phyloP scores from a whole-genome alignment of 2,888 invertebrate genomes.

The Plebejus melissa region DNA sequence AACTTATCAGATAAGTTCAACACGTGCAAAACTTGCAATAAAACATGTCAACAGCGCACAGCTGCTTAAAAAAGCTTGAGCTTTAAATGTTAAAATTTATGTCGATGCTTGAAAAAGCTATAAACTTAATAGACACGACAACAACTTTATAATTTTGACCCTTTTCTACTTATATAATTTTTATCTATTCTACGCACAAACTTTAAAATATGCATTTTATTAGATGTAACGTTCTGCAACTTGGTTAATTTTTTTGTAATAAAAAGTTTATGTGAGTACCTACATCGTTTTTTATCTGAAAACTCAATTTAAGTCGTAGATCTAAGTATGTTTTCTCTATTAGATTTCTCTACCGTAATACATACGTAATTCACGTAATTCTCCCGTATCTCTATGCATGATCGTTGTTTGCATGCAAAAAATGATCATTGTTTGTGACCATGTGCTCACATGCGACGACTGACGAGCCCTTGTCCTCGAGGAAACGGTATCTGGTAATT shows the following conservation, averaged over 20 bases:
- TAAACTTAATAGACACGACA: neutral
- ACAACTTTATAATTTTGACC: conserved; percentile 24
- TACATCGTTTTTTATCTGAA: too few species aligned
- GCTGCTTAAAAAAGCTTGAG: conserved; percentile 20
- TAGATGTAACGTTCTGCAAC: too few species aligned
- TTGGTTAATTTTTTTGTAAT: too few species aligned
- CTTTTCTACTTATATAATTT: neutral
- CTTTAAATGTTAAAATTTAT: neutral
- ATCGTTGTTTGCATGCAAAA: conserved; percentile 7
- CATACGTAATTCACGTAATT: too few species aligned
- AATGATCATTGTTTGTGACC: conserved; percentile 26
- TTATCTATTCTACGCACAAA: too few species aligned
- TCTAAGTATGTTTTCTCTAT: too few species aligned
- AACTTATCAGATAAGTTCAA: conserved; percentile 58
- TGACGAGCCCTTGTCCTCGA: conserved; percentile 30
- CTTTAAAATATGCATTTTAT: too few species aligned
- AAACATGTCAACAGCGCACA: conserved; percentile 45
- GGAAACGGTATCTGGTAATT: conserved; percentile 31
- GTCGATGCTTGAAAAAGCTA: neutral
- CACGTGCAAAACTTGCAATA: conserved; percentile 48
- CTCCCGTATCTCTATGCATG: neutral
- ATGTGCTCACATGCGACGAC: conserved; percentile 26
- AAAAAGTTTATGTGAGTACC: too few species aligned
- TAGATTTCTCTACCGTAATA: too few species aligned
- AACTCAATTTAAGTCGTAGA: too few species aligned